Base-by-base conservation (phyloP, 2,888 invertebrate species). In the Chesias legatella region DNA sequence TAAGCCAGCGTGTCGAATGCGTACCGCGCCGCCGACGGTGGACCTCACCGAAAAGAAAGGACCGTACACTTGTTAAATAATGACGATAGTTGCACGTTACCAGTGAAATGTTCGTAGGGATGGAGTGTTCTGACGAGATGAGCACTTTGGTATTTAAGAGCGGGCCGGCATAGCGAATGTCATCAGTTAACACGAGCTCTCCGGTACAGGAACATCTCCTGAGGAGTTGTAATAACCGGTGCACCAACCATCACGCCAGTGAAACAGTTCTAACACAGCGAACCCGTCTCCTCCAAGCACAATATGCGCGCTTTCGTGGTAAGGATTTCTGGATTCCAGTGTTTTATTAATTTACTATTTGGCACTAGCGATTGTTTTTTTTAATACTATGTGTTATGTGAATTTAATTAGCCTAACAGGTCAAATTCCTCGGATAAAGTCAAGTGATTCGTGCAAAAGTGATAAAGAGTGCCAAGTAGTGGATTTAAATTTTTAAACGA, bases 21-120 rank as follows among this genome's bases (percentile, higher is more conserved):
- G 71, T 66, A 43, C 32, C 26, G 59, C 54, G 54, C 52, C 58
- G 37, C 54, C 64, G n/a, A n/a, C n/a, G 56, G 61, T 69, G 63
- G 69, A 66, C 79, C 80, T 75, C 75, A 76, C 54, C 75, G 74
- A 85, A 86, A 86, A 84, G 85, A 86, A 86, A 86, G 86, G 86
- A 86, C 77, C 63, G 81, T 74, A 75, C 75, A 73, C 58, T 70
- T 73, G 77, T 83, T 82, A 79, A 84, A 84, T 84, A 83, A 84
- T 82, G 84, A 82, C 84, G 70, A 82, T 79, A 78, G 84, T 82
- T 79, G 83, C 77, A 76, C 69, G 80, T 67, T 79, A 72, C 79
- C 64, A 82, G 86, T 85, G 84, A 84, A 86, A 86, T 85, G 85
- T 60, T 70, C 81, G 84, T 79, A 85, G 85, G 85, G 84, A 82